Conservation (phyloP, 2,888 invertebrate species). For the Hemistola chrysoprasaria region DNA sequence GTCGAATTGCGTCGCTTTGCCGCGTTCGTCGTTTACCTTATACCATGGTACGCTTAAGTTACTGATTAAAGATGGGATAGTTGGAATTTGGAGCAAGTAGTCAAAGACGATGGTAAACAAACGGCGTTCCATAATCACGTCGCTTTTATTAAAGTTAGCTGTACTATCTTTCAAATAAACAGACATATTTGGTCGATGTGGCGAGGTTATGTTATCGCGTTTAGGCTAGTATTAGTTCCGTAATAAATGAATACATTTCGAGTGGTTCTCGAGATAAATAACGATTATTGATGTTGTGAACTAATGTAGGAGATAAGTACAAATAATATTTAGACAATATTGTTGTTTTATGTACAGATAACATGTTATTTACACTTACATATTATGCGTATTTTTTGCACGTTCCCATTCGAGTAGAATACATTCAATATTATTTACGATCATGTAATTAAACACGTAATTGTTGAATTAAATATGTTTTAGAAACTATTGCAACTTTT, state of each 20-base stretch:
- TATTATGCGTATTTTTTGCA: constrained; percentile 35
- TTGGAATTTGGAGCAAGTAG: constrained; percentile 23
- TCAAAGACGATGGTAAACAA: constrained; percentile 34
- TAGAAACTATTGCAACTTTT: constrained; percentile 29
- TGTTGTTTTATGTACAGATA: constrained; percentile 36
- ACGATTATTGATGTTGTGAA: constrained; percentile 58
- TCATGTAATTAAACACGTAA: constrained; percentile 30
- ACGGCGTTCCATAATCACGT: constrained; percentile 35
- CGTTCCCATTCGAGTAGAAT: constrained; percentile 33
- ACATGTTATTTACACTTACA: constrained; percentile 36
- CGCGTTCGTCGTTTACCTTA: too few relatives aligned
- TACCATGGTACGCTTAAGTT: too few relatives aligned
- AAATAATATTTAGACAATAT: constrained; percentile 31
- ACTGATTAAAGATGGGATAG: too few relatives aligned
- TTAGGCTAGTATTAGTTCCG: constrained; percentile 48
- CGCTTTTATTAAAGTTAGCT: constrained; percentile 50
- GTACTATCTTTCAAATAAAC: constrained; percentile 66
- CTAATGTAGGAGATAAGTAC: constrained; percentile 20
- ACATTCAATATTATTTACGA: constrained; percentile 36
- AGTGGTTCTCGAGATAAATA: constrained; percentile 65
- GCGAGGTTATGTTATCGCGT: constrained; percentile 49
- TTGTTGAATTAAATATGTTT: constrained; percentile 48
- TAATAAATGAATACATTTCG: constrained; percentile 60
- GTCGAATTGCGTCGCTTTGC: too few relatives aligned
- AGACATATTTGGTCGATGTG: constrained; percentile 50